These are phyloP conservation scores for Camponotus vicinus DNA, from an alignment of 1,140 invertebrate genomes.

Conservation along the genomic window DNA sequence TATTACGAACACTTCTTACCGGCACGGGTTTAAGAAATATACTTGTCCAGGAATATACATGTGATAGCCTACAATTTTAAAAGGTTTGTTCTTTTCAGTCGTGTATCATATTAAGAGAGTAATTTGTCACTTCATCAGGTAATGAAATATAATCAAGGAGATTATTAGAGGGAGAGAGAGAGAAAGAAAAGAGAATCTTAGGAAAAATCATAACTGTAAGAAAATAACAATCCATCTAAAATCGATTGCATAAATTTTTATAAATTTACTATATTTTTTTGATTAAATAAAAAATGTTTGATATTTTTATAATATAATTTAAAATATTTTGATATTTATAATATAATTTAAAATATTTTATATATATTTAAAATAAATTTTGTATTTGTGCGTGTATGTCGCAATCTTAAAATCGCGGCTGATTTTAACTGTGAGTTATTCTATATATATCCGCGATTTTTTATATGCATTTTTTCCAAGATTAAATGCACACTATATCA, in stretches of 20 bases:
- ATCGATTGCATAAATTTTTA: not conserved
- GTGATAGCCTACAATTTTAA: not conserved
- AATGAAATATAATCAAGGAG: not conserved
- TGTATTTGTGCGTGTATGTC: not conserved
- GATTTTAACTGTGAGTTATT: not conserved
- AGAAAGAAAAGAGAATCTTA: not conserved
- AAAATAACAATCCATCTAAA: not conserved
- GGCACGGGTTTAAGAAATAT: slow-evolving; percentile 77
- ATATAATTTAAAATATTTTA: not conserved
- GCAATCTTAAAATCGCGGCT: not conserved
- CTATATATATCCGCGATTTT: slow-evolving; percentile 33
- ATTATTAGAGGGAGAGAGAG: not conserved
- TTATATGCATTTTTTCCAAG: slow-evolving; percentile 1
- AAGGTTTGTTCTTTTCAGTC: not conserved
- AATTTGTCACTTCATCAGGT: not conserved
- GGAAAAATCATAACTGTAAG: not conserved
- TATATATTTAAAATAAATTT: not conserved
- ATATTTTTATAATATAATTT: not conserved
- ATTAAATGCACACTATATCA: not conserved
- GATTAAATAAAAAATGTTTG: slow-evolving; percentile 6
- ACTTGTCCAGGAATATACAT: not conserved
- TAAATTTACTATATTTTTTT: not conserved
- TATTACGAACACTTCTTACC: slow-evolving; percentile 98
- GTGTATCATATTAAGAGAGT: not conserved
- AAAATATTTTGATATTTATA: not conserved